Conservation (phyloP, 1,140 invertebrate genomes). For the Leptopilina boulardi region DNA sequence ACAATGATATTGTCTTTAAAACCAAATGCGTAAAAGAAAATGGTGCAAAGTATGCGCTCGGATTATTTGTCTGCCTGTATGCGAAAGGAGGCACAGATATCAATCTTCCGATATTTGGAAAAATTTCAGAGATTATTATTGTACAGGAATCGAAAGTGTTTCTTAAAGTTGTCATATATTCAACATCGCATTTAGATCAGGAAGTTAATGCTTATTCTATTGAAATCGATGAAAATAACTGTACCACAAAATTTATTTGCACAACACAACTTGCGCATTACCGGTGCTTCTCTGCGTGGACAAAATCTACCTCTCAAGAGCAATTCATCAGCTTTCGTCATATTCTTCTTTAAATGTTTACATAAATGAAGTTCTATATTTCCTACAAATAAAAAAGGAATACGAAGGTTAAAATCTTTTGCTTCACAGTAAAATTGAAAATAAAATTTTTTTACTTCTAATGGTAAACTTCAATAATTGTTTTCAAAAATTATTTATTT, state of each 20-base stretch:
- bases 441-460: too few species aligned
- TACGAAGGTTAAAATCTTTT: too few species aligned
- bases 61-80: constrained; percentile 36
- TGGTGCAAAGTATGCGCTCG: constrained; percentile 29
- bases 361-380: too few species aligned
- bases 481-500: too few species aligned
- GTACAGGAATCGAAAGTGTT: constrained; percentile 15
- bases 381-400: too few species aligned
- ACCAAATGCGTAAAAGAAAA: constrained; percentile 31
- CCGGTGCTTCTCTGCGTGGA: too few species aligned
- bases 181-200: constrained; percentile 23
- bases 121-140: constrained; percentile 40
- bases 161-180: constrained; percentile 15
- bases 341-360: too few species aligned
- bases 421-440: too few species aligned
- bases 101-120: constrained; percentile 40
- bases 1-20: constrained; percentile 18
- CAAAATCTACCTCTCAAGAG: too few species aligned
- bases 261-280: too few species aligned
- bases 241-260: not conserved
- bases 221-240: constrained; percentile 17
- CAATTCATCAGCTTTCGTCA: too few species aligned
- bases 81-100: constrained; percentile 8
- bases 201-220: constrained; percentile 42
- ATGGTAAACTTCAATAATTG: too few species aligned